Evolutionary conservation across 2,888 invertebrate species (phyloP).

Genomic region (Gerris lacustris): DNA sequence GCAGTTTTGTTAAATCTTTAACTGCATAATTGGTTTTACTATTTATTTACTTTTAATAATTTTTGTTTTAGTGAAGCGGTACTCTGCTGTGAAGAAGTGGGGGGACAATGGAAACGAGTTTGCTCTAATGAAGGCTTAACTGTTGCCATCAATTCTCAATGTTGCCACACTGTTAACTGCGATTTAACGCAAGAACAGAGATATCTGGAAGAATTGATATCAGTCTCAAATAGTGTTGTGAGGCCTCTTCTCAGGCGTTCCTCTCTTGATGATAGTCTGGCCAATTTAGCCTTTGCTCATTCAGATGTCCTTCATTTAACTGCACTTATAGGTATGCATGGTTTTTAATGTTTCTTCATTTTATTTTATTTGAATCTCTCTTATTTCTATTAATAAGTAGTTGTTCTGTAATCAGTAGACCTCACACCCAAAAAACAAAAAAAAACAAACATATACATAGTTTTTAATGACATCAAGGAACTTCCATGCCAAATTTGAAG

Average conservation of each 20-base stretch:
- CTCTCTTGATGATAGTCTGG: conserved; percentile 26
- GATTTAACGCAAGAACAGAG: conserved; percentile 51
- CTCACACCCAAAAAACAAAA: no score
- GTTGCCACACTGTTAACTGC: conserved; percentile 14
- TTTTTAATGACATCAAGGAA: no score
- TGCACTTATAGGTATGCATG: conserved; percentile 21
- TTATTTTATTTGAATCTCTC: no score
- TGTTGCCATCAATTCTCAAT: background rate
- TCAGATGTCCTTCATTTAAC: conserved; percentile 27
- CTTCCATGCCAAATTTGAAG: no score
- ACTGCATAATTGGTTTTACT: no score
- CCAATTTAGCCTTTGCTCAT: conserved; percentile 26
- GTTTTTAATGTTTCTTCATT: no score
- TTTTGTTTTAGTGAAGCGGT: background rate
- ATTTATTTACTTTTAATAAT: no score
- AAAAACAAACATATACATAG: no score
- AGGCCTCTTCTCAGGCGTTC: conserved; percentile 33
- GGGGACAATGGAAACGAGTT: background rate
- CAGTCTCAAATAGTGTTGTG: conserved; percentile 49
- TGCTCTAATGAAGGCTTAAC: background rate
- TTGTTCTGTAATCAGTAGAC: no score
- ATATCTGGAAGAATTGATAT: conserved; percentile 55
- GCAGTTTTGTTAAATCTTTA: no score
- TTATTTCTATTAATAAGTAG: no score
- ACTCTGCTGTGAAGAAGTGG: background rate